These are phyloP conservation scores for Balaenoptera acutorostrata DNA, from an alignment of 2,113 vertebrate species.

Conservation along the genomic window DNA sequence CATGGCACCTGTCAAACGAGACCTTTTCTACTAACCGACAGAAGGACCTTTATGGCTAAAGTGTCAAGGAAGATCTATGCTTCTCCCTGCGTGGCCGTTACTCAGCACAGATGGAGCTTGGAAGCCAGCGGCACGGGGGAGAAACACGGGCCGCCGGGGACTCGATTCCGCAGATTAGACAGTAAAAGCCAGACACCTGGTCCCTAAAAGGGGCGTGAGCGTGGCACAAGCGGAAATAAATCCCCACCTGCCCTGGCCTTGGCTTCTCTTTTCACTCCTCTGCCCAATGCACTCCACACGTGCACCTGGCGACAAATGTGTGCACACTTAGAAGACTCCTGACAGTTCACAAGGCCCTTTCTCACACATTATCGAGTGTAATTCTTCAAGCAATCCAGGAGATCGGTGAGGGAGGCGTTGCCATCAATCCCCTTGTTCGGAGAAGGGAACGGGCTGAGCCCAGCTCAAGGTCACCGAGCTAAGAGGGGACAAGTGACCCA, in stretches of 20 bases:
- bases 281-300: accelerated
- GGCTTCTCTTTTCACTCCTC: accelerated
- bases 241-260: accelerated
- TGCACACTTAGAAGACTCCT: accelerated
- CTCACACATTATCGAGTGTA: accelerated
- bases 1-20: not conserved
- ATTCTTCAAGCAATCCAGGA: not conserved
- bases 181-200: accelerated
- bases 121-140: accelerated
- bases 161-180: accelerated
- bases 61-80: accelerated
- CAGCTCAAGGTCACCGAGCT: not conserved
- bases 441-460: not conserved
- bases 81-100: accelerated
- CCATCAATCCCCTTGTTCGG: too few species aligned
- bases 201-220: accelerated
- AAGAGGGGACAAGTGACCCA: not conserved
- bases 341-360: not conserved
- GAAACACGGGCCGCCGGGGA: accelerated
- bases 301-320: accelerated
- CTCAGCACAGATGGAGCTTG: not conserved
- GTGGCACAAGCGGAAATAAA: accelerated
- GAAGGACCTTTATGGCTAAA: not conserved
- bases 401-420: accelerated
- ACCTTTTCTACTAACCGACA: not conserved